A percentile compares a stretch with the other conserved stretches of the same genome.
Evolutionary conservation across 2,888 invertebrate species (phyloP).

Genomic region (Pristionchus maxplancki): DNA sequence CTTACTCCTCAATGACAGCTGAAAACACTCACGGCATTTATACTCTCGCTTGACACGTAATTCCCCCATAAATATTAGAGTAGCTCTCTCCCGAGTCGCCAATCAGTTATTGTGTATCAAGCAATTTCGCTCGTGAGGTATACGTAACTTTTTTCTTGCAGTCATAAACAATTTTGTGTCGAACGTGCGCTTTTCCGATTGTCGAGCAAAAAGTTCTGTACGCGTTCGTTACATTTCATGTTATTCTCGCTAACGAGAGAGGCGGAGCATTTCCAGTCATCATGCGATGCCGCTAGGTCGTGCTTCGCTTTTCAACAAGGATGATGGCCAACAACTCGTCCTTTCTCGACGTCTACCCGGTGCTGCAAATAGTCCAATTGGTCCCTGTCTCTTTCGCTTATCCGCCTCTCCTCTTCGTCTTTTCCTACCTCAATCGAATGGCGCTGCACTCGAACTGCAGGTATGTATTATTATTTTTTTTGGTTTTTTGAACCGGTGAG

Average conservation of each 20-base stretch:
- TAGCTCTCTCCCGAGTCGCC: not conserved
- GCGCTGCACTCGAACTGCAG: constrained; percentile 17
- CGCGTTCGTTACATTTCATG: not conserved
- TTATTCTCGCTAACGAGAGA: not conserved
- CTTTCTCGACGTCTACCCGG: constrained; percentile 9
- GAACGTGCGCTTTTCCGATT: not conserved
- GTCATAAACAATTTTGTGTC: not conserved
- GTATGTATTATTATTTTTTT: no score
- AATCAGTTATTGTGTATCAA: not conserved
- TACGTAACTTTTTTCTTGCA: not conserved
- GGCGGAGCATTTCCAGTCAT: not conserved
- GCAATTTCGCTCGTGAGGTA: not conserved
- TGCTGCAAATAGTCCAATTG: constrained; percentile 2
- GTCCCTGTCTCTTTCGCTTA: not conserved
- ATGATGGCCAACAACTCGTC: not conserved
- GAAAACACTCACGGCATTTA: not conserved
- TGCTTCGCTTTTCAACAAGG: not conserved
- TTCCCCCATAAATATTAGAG: not conserved
- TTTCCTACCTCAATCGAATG: constrained; percentile 31
- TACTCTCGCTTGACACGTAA: not conserved
- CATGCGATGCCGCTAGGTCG: not conserved
- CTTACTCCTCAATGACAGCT: not conserved
- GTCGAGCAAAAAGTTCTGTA: not conserved
- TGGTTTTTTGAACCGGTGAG: no score
- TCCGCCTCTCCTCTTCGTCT: not conserved